A percentile compares a stretch with the other conserved stretches of the same genome.
Evolutionary conservation across 2,888 invertebrate species (phyloP).

Genomic region (Deilephila porcellus): DNA sequence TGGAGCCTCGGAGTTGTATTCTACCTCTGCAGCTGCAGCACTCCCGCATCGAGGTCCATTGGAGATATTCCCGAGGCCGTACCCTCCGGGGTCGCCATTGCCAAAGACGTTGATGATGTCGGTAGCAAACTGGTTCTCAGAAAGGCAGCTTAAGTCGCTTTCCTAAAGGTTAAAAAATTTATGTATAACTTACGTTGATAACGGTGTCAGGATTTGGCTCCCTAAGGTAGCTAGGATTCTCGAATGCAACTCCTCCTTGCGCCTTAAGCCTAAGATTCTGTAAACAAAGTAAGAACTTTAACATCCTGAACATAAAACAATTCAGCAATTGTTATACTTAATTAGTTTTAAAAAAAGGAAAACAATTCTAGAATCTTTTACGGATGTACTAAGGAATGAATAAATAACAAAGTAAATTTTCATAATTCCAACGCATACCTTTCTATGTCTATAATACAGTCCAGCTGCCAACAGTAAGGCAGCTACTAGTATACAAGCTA

Average conservation of each 20-base stretch:
- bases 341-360: background rate
- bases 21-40: too few relatives aligned
- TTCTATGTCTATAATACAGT: constrained; percentile 86
- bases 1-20: too few relatives aligned
- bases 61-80: too few relatives aligned
- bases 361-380: background rate
- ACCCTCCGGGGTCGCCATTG: too few relatives aligned
- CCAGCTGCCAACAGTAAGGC: constrained; percentile 86
- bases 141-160: background rate
- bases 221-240: constrained; percentile 92
- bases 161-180: background rate
- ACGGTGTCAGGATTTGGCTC: constrained; percentile 91
- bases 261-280: constrained; percentile 87
- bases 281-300: constrained; percentile 38
- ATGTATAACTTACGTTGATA: constrained; percentile 85
- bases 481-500: constrained; percentile 86
- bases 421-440: constrained; percentile 54
- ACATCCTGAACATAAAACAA: background rate
- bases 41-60: too few relatives aligned
- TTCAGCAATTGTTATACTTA: background rate
- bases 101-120: too few relatives aligned
- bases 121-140: too few relatives aligned
- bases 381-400: too few relatives aligned
- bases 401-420: background rate
- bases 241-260: constrained; percentile 91